Percentiles rank a stretch among this genome's conserved stretches.
Conservation (phyloP, 2,797 vertebrate genomes). For the Bufotes viridis region DNA sequence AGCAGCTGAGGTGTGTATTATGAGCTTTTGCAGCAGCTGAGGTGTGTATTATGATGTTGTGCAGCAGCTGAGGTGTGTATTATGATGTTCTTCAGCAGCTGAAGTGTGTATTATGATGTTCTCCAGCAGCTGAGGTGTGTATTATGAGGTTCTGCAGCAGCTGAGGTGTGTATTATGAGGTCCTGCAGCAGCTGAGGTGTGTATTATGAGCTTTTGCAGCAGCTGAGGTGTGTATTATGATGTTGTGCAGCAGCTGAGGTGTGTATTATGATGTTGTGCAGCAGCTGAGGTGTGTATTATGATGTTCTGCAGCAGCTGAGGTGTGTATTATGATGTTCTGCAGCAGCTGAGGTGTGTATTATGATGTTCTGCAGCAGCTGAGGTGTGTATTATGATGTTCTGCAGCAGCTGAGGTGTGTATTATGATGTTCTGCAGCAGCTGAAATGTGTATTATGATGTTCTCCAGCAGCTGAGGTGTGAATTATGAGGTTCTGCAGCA, state of each 20-base stretch:
- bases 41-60: not conserved
- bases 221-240: not conserved
- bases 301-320: not conserved
- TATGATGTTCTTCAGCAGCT: not conserved
- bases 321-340: not conserved
- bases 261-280: too few relatives aligned
- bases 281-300: not conserved
- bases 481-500: not conserved
- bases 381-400: not conserved
- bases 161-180: not conserved
- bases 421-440: not conserved
- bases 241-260: too few relatives aligned
- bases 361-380: too few relatives aligned
- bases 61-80: not conserved
- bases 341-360: too few relatives aligned
- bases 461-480: not conserved
- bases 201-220: not conserved
- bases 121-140: not conserved
- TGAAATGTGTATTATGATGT: not conserved
- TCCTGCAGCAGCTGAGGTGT: too few relatives aligned
- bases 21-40: not conserved
- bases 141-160: not conserved
- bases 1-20: too few relatives aligned
- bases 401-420: too few relatives aligned
- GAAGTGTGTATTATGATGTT: not conserved